Evolutionary conservation across 2,113 vertebrate genomes (phyloP).

Genomic region (Echinops telfairi): DNA sequence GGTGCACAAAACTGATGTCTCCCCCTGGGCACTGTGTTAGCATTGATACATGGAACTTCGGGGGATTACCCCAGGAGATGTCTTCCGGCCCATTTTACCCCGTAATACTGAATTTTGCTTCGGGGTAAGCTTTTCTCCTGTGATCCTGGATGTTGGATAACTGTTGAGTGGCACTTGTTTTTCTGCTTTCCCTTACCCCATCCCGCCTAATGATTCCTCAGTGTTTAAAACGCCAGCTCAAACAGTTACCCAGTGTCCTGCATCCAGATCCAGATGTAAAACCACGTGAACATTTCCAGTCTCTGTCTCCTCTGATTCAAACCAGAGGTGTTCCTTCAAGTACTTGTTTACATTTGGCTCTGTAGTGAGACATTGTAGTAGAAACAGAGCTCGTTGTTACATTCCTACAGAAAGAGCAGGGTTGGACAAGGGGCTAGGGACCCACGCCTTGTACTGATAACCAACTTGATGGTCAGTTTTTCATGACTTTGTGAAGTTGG

Average conservation of each 20-base stretch:
- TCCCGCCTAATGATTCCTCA: constrained; percentile 16
- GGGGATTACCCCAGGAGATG: background rate
- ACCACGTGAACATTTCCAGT: background rate
- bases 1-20: background rate
- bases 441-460: background rate
- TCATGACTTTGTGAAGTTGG: background rate
- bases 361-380: background rate
- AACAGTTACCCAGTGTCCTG: background rate
- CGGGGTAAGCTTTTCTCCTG: background rate
- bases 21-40: background rate
- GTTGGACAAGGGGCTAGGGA: background rate
- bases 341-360: background rate
- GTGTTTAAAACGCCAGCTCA: constrained; percentile 54
- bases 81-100: constrained; percentile 14
- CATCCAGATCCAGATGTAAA: background rate
- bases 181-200: constrained; percentile 4
- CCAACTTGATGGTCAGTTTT: background rate
- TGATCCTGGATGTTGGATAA: background rate
- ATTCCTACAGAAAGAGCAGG: background rate
- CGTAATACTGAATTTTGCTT: background rate
- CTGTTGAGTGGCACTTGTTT: constrained; percentile 54
- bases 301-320: background rate
- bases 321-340: background rate
- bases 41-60: background rate
- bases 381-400: background rate